These are phyloP conservation scores for Micropoecilia bifurca DNA, from an alignment of 2,797 vertebrate genomes.

Conservation along the genomic window DNA sequence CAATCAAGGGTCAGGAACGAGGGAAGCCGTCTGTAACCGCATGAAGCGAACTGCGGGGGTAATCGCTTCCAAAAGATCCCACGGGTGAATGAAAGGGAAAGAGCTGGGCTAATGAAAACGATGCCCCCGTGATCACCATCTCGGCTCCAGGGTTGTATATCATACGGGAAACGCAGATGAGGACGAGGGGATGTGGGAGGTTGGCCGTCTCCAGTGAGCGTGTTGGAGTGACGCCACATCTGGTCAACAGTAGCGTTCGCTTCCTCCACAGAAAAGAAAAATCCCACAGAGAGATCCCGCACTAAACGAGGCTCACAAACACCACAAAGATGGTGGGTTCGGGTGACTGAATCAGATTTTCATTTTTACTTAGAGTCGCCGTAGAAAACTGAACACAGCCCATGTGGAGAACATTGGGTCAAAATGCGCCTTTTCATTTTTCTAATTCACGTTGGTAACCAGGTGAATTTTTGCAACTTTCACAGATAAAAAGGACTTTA, in stretches of 20 bases:
- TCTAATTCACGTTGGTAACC: slow-evolving; percentile 60
- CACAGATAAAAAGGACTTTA: not conserved
- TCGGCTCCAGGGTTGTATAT: slow-evolving; percentile 68
- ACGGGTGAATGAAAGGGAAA: slow-evolving; percentile 71
- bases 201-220: slow-evolving; percentile 51
- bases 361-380: slow-evolving; percentile 71
- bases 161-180: slow-evolving; percentile 64
- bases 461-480: slow-evolving; percentile 74
- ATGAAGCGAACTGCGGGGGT: slow-evolving; percentile 50
- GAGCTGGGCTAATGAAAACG: slow-evolving; percentile 72
- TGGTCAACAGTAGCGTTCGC: slow-evolving; percentile 64
- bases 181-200: slow-evolving; percentile 29
- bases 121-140: slow-evolving; percentile 74
- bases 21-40: slow-evolving; percentile 70
- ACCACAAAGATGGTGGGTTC: slow-evolving; percentile 36
- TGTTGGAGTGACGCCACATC: slow-evolving; percentile 73
- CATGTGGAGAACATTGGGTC: slow-evolving; percentile 91
- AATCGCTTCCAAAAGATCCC: slow-evolving; percentile 70
- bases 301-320: slow-evolving; percentile 71
- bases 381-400: slow-evolving; percentile 83
- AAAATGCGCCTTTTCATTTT: slow-evolving; percentile 78
- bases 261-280: slow-evolving; percentile 34
- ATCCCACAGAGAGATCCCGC: slow-evolving; percentile 62
- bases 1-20: slow-evolving; percentile 67
- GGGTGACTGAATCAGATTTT: slow-evolving; percentile 66